Percentiles rank a stretch among this genome's conserved stretches.
Conservation (phyloP, 2,113 vertebrate species). For the Lophura nycthemera region DNA sequence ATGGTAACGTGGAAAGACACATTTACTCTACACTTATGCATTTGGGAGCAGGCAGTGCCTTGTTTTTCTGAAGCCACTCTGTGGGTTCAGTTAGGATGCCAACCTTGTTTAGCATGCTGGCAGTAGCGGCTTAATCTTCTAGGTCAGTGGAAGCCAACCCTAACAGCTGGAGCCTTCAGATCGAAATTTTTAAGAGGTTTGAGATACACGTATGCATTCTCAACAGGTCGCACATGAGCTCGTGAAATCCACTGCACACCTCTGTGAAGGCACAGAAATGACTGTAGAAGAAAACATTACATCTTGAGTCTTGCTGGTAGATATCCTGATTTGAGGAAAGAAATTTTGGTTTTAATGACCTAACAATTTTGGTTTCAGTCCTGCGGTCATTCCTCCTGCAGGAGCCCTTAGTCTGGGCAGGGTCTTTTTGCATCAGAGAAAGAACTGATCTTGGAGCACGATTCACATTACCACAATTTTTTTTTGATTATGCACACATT, state of each 20-base stretch:
- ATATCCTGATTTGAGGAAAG: not conserved
- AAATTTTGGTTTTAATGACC: not conserved
- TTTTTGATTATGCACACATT: not conserved
- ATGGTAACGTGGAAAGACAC: not conserved
- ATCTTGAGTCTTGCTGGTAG: not conserved
- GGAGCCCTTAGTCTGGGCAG: not conserved
- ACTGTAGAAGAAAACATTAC: not conserved
- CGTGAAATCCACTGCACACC: not conserved
- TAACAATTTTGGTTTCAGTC: not conserved
- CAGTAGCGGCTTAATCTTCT: conserved; percentile 36
- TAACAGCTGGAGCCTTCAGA: conserved; percentile 21
- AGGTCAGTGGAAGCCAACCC: conserved; percentile 27
- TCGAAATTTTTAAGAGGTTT: conserved; percentile 17
- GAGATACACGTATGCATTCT: not conserved
- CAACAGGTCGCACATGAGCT: not conserved
- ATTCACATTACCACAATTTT: not conserved
- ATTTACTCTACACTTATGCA: not conserved
- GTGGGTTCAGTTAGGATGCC: not conserved
- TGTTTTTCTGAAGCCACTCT: not conserved
- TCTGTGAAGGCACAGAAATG: not conserved
- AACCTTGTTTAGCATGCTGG: not conserved
- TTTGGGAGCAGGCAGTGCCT: not conserved
- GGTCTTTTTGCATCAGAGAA: not conserved
- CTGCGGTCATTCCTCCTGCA: not conserved
- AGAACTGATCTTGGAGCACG: not conserved